phyloP scores from a whole-genome alignment of 2,797 vertebrate species.

The Enteromius fasciolatus region DNA sequence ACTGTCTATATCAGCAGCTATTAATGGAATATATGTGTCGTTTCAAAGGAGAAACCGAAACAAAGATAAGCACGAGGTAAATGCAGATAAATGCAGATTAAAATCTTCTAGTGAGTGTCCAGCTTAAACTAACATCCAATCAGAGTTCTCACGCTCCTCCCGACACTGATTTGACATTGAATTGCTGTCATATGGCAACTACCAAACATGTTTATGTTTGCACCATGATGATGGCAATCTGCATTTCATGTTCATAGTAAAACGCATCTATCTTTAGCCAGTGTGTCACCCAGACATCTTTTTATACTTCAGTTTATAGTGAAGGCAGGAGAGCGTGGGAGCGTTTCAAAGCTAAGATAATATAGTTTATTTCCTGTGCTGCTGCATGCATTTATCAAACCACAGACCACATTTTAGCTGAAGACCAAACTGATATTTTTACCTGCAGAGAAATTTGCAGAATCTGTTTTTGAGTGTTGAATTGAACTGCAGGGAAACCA shows the following conservation, averaged over 20 bases:
- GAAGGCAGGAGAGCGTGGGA: neutral
- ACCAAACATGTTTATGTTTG: neutral
- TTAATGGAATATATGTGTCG: too few relatives aligned
- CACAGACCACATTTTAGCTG: neutral
- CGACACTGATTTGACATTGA: neutral
- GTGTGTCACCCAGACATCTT: conserved; percentile 20
- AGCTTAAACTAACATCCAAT: too few relatives aligned
- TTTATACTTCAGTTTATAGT: conserved; percentile 1
- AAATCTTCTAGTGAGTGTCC: too few relatives aligned
- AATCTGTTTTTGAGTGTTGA: neutral
- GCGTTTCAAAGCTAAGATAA: conserved; percentile 19
- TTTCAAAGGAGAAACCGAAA: too few relatives aligned
- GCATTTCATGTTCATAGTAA: conserved; percentile 24
- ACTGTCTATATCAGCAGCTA: too few relatives aligned
- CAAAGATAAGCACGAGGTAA: too few relatives aligned
- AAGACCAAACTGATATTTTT: neutral
- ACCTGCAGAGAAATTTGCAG: neutral
- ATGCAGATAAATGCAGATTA: too few relatives aligned
- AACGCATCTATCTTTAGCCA: conserved; percentile 32
- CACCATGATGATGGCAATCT: neutral
- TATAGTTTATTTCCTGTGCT: conserved; percentile 14
- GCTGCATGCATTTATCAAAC: neutral
- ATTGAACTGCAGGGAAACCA: neutral
- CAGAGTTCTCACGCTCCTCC: too few relatives aligned
- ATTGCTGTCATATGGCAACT: neutral